Evolutionary conservation across 37 sponge, comb jelly and placozoan genomes (phyloP).

Genomic region (Beroe ovata): DNA sequence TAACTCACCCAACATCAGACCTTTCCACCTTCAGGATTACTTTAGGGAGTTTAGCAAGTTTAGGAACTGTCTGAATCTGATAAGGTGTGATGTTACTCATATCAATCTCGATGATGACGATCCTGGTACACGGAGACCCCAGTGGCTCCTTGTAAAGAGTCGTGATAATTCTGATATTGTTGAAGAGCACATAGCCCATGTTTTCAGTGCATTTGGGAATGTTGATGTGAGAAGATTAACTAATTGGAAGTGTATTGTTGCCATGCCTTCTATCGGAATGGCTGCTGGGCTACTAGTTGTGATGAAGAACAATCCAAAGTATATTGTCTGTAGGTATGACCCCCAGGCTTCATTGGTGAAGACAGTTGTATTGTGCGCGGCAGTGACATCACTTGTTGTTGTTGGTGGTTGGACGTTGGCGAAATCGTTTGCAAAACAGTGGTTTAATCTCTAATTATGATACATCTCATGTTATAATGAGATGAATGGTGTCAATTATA

Average conservation of each 20-base stretch:
- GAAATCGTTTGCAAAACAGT: not conserved
- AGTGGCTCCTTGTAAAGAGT: conserved; percentile 4
- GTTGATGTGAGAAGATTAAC: not conserved
- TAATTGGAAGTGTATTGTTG: not conserved
- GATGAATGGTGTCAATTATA: not conserved
- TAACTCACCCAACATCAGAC: conserved; percentile 34
- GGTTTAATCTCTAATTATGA: no score
- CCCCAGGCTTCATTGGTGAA: not conserved
- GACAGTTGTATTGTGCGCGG: not conserved
- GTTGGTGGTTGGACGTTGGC: not conserved
- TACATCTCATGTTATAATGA: not conserved
- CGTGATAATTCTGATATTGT: not conserved
- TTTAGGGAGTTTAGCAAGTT: not conserved
- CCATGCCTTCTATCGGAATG: conserved; percentile 50
- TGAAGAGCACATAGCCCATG: not conserved
- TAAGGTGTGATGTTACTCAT: conserved; percentile 10
- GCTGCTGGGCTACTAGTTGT: conserved; percentile 47
- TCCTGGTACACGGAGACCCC: conserved; percentile 4
- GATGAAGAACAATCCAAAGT: not conserved
- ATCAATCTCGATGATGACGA: not conserved
- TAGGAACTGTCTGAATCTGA: conserved; percentile 15
- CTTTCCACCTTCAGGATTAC: conserved; percentile 41
- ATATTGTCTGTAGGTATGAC: not conserved
- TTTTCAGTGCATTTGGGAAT: conserved; percentile 64
- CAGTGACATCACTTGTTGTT: not conserved